A percentile compares a stretch with the other conserved stretches of the same genome.
Conservation (phyloP, 1,140 invertebrate genomes). For the Steinernema feltiae region DNA sequence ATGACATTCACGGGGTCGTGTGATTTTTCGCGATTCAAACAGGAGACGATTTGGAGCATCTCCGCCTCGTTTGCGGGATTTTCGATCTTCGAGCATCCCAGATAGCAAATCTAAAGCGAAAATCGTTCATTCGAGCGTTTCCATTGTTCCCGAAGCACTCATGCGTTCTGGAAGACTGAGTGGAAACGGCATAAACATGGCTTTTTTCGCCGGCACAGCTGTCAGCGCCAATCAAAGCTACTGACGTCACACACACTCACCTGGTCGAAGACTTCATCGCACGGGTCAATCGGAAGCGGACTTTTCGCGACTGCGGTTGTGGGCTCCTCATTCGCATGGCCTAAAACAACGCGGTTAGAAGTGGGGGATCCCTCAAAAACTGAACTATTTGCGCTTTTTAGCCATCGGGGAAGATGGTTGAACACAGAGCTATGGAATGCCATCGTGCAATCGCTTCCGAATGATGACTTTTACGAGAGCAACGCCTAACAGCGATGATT, state of each 20-base stretch:
- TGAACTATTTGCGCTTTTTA: background rate
- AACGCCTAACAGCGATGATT: too few relatives aligned
- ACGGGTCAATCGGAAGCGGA: background rate
- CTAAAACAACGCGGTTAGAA: background rate
- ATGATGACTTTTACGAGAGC: too few relatives aligned
- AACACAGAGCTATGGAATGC: too few relatives aligned
- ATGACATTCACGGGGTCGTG: conserved; percentile 71
- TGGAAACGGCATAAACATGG: too few relatives aligned
- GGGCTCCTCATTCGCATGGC: background rate
- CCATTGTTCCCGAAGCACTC: too few relatives aligned
- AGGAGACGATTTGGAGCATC: conserved; percentile 86
- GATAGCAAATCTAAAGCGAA: conserved; percentile 82
- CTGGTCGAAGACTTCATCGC: conserved; percentile 1
- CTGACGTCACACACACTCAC: too few relatives aligned
- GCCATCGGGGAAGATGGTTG: too few relatives aligned
- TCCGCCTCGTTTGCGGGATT: conserved; percentile 87
- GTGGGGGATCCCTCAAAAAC: too few relatives aligned
- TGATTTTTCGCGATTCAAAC: conserved; percentile 72
- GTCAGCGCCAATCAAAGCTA: too few relatives aligned
- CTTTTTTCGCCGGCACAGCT: too few relatives aligned
- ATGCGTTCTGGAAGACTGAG: too few relatives aligned
- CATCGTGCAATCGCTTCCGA: too few relatives aligned
- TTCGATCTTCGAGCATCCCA: conserved; percentile 84
- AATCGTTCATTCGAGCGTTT: background rate
- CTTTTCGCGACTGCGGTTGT: background rate